Conservation (phyloP, 2,888 invertebrate genomes). For the Pterobdella sp. region DNA sequence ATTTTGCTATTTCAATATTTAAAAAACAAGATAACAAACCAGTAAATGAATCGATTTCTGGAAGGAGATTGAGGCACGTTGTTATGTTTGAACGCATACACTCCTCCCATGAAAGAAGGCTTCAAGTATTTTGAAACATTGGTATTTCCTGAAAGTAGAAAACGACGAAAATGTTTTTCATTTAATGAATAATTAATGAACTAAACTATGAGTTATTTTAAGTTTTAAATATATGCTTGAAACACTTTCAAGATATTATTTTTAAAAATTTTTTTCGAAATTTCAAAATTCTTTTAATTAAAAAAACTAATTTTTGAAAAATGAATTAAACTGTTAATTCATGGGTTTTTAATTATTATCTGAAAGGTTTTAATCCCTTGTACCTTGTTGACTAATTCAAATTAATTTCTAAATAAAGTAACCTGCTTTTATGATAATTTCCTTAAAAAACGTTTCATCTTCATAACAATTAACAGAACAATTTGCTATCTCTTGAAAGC, state of each 20-base stretch:
- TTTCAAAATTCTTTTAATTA: not conserved
- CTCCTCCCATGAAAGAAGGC: not conserved
- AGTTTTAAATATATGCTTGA: not conserved
- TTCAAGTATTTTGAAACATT: slow-evolving; percentile 3
- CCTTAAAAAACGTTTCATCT: not conserved
- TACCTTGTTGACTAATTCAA: not conserved
- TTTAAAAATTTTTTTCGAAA: not conserved
- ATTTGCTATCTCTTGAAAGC: slow-evolving; percentile 8
- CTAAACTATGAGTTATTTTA: not conserved
- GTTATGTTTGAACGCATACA: slow-evolving; percentile 8
- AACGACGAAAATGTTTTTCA: too few species aligned
- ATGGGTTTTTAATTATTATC: too few species aligned
- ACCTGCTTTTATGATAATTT: slow-evolving; percentile 2
- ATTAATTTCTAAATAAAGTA: not conserved
- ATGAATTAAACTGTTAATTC: not conserved
- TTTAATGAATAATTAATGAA: too few species aligned
- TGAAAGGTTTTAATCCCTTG: not conserved
- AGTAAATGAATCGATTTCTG: not conserved
- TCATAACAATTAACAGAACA: not conserved
- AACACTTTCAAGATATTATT: not conserved
- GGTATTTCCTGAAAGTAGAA: not conserved
- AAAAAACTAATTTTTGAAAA: not conserved
- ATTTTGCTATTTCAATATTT: too few species aligned
- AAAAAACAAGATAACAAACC: too few species aligned
- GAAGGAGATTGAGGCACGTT: not conserved